phyloP scores from a whole-genome alignment of 2,888 invertebrate species.

The Brachyopa scutellaris region DNA sequence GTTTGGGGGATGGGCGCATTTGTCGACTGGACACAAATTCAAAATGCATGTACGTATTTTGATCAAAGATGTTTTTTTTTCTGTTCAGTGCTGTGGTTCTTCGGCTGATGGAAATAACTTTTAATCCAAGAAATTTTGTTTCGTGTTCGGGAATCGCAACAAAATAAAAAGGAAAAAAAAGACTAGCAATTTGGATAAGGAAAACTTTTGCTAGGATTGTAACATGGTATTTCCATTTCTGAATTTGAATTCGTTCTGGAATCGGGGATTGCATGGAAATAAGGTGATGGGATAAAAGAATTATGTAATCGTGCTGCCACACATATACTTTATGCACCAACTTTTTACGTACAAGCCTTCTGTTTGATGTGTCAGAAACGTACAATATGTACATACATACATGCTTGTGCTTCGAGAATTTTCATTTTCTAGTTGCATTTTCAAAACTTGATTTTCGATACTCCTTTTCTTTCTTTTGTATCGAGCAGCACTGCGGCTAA shows the following conservation, averaged over 20 bases:
- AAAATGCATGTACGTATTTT: constrained; percentile 69
- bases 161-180: constrained; percentile 28
- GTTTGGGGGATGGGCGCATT: constrained; percentile 17
- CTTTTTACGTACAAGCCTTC: too few species aligned
- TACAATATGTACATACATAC: too few species aligned
- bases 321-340: too few species aligned
- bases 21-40: too few species aligned
- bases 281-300: not conserved
- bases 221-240: constrained; percentile 55
- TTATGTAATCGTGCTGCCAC: too few species aligned
- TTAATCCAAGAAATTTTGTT: constrained; percentile 68
- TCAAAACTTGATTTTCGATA: too few species aligned
- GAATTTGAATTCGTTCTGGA: constrained; percentile 8
- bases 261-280: not conserved
- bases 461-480: too few species aligned
- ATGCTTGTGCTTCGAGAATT: too few species aligned
- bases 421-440: too few species aligned
- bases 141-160: too few species aligned
- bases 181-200: constrained; percentile 44
- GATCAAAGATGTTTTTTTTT: constrained; percentile 31
- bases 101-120: constrained; percentile 55
- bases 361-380: too few species aligned
- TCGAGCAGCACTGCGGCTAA: too few species aligned
- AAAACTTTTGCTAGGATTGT: constrained; percentile 49
- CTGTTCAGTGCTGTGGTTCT: not conserved